Conservation (phyloP, 2,113 vertebrate genomes). For the Henicopernis longicauda region DNA sequence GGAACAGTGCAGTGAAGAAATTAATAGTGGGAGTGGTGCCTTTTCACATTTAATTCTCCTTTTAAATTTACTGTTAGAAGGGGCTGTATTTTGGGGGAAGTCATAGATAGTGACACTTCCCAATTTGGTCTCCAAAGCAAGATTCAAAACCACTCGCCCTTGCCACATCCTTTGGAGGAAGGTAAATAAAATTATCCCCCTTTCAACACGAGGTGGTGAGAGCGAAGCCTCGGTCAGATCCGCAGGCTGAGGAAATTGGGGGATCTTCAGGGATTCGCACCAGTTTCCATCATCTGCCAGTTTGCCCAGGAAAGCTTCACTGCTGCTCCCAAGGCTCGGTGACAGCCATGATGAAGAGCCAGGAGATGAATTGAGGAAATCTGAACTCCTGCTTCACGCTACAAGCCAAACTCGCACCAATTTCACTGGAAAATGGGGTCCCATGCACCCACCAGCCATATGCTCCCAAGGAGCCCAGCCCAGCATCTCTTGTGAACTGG, state of each 20-base stretch:
- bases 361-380: background rate
- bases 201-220: background rate
- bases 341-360: background rate
- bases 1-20: background rate
- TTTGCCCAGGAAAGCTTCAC: background rate
- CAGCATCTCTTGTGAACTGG: background rate
- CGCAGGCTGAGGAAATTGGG: background rate
- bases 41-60: background rate
- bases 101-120: background rate
- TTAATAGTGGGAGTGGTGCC: background rate
- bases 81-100: background rate
- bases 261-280: background rate
- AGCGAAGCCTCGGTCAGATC: background rate
- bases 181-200: background rate
- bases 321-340: background rate
- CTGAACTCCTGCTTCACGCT: background rate
- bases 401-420: fast-evolving
- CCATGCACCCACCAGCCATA: fast-evolving
- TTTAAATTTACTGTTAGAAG: background rate
- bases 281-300: background rate
- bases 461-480: fast-evolving
- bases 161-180: background rate
- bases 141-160: background rate
- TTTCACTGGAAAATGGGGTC: background rate
- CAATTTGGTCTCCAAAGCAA: background rate